phyloP scores from a whole-genome alignment of 1,140 invertebrate genomes.

The Brachionus calyciflorus region DNA sequence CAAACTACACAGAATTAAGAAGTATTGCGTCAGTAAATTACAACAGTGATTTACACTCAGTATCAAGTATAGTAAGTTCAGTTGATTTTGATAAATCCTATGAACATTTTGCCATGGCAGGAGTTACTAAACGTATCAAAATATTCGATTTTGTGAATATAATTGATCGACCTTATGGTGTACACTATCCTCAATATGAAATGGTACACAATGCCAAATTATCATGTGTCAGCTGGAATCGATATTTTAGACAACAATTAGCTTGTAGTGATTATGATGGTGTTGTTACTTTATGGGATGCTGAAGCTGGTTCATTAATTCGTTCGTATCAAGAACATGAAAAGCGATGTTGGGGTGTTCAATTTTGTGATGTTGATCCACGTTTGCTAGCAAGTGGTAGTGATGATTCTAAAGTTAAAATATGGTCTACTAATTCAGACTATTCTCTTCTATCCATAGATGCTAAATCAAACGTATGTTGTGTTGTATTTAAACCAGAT shows the following conservation, averaged over 20 bases:
- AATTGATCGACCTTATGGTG: constrained; percentile 76
- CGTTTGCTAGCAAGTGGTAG: constrained; percentile 85
- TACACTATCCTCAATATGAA: constrained; percentile 86
- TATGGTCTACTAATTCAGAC: constrained; percentile 84
- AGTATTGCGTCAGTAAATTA: constrained; percentile 84
- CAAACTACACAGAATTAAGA: constrained; percentile 73
- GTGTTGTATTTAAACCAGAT: constrained; percentile 89
- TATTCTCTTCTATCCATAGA: constrained; percentile 81
- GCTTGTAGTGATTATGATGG: constrained; percentile 95
- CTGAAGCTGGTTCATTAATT: constrained; percentile 64
- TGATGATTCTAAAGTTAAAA: constrained; percentile 85
- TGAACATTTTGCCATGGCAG: constrained; percentile 92
- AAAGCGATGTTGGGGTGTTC: constrained; percentile 92
- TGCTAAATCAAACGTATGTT: constrained; percentile 90
- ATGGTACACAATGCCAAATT: constrained; percentile 92
- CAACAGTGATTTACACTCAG: constrained; percentile 80
- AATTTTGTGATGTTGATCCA: constrained; percentile 88
- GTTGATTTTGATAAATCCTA: constrained; percentile 93
- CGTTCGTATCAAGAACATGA: constrained; percentile 80
- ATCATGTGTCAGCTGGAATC: constrained; percentile 90
- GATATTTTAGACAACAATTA: constrained; percentile 81
- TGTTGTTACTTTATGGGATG: constrained; percentile 88
- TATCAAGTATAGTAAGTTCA: constrained; percentile 81
- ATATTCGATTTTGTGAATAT: constrained; percentile 80
- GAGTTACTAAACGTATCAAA: constrained; percentile 84